These are phyloP conservation scores for Monopterus albus DNA, from an alignment of 2,113 vertebrate genomes.

Conservation along the genomic window DNA sequence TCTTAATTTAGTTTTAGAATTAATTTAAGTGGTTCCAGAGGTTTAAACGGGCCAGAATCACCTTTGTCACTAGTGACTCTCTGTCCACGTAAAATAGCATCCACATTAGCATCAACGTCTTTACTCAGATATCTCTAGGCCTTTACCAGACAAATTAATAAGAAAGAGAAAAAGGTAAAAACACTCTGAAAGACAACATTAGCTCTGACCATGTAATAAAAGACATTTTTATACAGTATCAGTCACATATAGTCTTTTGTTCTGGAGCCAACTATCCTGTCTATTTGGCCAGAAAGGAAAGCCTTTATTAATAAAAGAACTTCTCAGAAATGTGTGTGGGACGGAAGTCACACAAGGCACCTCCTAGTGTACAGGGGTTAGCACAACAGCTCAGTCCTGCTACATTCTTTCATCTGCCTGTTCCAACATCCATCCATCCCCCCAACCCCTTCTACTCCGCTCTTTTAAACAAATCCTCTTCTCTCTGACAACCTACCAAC, in stretches of 20 bases:
- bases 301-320: constrained; percentile 19
- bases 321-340: constrained; percentile 40
- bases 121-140: background rate
- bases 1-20: background rate
- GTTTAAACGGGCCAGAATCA: background rate
- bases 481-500: constrained; percentile 51
- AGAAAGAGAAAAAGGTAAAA: background rate
- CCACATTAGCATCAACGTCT: constrained; percentile 10
- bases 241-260: background rate
- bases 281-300: background rate
- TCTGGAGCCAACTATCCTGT: background rate
- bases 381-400: constrained; percentile 69
- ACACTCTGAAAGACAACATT: background rate
- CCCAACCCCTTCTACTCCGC: constrained; percentile 37
- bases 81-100: constrained; percentile 13
- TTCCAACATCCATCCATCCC: constrained; percentile 59
- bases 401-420: constrained; percentile 68
- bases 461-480: constrained; percentile 69
- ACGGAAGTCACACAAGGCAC: constrained; percentile 48
- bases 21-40: background rate
- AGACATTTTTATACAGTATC: background rate
- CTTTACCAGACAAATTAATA: background rate
- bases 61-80: background rate
- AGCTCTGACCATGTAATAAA: background rate
- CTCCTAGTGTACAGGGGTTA: constrained; percentile 57